A percentile compares a stretch with the other conserved stretches of the same genome.
phyloP scores from a whole-genome alignment of 1,140 invertebrate species.

The Mylabris phalerata region DNA sequence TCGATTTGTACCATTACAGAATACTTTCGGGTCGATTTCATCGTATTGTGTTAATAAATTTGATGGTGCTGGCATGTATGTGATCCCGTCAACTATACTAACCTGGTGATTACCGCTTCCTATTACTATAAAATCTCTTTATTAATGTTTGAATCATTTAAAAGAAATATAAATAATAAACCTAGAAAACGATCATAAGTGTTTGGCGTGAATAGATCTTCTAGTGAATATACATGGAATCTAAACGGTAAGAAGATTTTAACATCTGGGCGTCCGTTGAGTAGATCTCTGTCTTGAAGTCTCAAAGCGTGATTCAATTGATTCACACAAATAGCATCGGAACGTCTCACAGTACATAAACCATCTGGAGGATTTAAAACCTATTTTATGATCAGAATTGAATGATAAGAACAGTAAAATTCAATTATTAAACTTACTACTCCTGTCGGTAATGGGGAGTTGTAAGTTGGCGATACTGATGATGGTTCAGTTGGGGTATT shows the following conservation, averaged over 20 bases:
- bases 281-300: conserved; percentile 54
- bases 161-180: conserved; percentile 42
- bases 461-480: too few relatives aligned
- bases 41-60: conserved; percentile 72
- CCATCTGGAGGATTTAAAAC: conserved; percentile 70
- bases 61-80: conserved; percentile 63
- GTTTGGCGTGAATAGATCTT: conserved; percentile 65
- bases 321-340: conserved; percentile 66
- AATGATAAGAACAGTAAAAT: conserved; percentile 29
- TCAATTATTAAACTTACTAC: not conserved
- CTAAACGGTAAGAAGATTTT: conserved; percentile 72
- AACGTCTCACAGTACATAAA: conserved; percentile 56
- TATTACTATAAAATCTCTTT: conserved; percentile 52
- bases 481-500: too few relatives aligned
- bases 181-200: conserved; percentile 72
- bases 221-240: conserved; percentile 62
- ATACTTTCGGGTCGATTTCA: conserved; percentile 65
- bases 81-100: conserved; percentile 72
- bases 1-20: conserved; percentile 72
- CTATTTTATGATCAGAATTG: conserved; percentile 42
- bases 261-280: conserved; percentile 64
- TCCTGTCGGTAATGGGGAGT: not conserved
- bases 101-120: conserved; percentile 66
- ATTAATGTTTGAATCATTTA: not conserved
- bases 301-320: conserved; percentile 60